Evolutionary conservation across 2,113 vertebrate species (phyloP).

Genomic region (Sceloporus undulatus): DNA sequence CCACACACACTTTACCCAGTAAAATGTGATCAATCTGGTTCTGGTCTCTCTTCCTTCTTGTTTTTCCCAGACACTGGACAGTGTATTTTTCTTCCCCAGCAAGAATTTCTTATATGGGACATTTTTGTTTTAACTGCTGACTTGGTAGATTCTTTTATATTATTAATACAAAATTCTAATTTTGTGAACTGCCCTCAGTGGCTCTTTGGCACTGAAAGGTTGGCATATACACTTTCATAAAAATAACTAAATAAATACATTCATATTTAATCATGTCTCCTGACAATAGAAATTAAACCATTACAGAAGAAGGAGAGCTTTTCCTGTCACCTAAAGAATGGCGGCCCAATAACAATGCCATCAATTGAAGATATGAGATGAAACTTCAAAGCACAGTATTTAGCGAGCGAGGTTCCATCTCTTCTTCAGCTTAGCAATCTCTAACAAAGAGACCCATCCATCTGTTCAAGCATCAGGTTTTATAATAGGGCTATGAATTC

Average conservation of each 20-base stretch:
- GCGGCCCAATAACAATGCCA: conserved; percentile 11
- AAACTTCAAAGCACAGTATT: conserved; percentile 22
- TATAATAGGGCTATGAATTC: conserved; percentile 45
- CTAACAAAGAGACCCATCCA: conserved; percentile 34
- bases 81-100: not conserved
- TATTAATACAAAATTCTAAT: not conserved
- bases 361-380: conserved; percentile 20
- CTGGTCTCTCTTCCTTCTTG: not conserved
- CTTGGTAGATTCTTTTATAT: not conserved
- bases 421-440: conserved; percentile 22
- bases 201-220: not conserved
- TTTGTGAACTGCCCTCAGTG: not conserved
- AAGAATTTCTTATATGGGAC: not conserved
- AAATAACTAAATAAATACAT: not conserved
- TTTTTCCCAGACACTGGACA: not conserved
- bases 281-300: not conserved
- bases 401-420: conserved; percentile 9
- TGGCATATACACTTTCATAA: not conserved
- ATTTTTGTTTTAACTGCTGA: not conserved
- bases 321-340: conserved; percentile 12
- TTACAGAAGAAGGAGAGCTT: not conserved
- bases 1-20: not conserved
- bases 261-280: not conserved
- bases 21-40: not conserved
- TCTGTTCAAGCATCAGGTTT: conserved; percentile 27